phyloP scores from a whole-genome alignment of 2,888 invertebrate genomes.

The Cryptosula pallasiana region DNA sequence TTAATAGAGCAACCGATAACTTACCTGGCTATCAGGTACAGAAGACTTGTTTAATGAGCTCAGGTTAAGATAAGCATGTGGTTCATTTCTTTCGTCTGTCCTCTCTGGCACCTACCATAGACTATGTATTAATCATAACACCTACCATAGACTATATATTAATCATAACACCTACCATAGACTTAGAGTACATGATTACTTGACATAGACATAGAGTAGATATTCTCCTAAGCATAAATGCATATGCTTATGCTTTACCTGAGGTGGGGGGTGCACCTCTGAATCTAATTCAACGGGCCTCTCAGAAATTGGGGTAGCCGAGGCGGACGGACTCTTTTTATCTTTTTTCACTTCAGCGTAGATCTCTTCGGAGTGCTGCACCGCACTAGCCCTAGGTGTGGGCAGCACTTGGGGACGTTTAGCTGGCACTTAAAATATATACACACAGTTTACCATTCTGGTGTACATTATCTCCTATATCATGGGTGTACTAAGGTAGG shows the following conservation, averaged over 20 bases:
- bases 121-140: too few relatives aligned
- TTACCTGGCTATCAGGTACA: background rate
- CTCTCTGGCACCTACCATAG: conserved; percentile 1
- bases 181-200: too few relatives aligned
- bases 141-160: too few relatives aligned
- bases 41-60: conserved; percentile 12
- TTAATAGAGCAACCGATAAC: too few relatives aligned
- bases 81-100: conserved; percentile 15
- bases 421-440: background rate
- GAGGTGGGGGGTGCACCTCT: background rate
- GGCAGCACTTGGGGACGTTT: background rate
- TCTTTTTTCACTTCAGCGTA: conserved; percentile 13
- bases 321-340: background rate
- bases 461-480: too few relatives aligned
- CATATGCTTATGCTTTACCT: too few relatives aligned
- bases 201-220: too few relatives aligned
- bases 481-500: too few relatives aligned
- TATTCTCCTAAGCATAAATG: too few relatives aligned
- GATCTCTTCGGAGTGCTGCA: background rate
- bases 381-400: background rate
- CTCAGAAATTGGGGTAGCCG: conserved; percentile 7
- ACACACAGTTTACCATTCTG: too few relatives aligned
- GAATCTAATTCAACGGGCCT: background rate
- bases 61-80: conserved; percentile 11
- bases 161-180: too few relatives aligned